Evolutionary conservation across 2,888 invertebrate species (phyloP).

Genomic region (Lucinisca nassula): DNA sequence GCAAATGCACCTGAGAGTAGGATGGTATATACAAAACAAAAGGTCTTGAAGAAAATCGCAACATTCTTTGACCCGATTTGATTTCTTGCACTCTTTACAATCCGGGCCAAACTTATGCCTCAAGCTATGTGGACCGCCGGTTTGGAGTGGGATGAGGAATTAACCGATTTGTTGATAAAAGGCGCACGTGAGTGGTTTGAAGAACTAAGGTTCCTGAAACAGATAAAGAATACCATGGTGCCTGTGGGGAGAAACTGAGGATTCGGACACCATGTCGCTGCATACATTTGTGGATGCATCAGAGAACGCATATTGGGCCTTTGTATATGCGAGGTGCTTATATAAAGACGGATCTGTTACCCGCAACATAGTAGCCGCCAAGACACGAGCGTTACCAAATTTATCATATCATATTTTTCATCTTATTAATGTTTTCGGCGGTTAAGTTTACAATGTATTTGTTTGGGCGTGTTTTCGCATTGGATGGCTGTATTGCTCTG

Average conservation of each 20-base stretch:
- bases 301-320: conserved; percentile 35
- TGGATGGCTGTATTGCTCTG: no score
- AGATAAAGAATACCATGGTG: conserved; percentile 47
- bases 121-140: conserved; percentile 76
- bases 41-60: conserved; percentile 72
- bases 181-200: conserved; percentile 50
- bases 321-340: conserved; percentile 25
- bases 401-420: no score
- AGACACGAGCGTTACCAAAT: conserved; percentile 53
- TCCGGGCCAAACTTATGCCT: conserved; percentile 76
- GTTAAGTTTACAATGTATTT: no score
- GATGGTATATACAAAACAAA: conserved; percentile 71
- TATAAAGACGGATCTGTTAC: neutral
- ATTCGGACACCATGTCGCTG: neutral
- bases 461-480: no score
- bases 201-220: conserved; percentile 43
- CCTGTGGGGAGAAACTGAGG: conserved; percentile 2
- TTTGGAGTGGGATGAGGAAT: conserved; percentile 78
- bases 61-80: conserved; percentile 82
- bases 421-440: no score
- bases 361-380: conserved; percentile 34
- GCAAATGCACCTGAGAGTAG: conserved; percentile 6
- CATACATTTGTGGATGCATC: conserved; percentile 61
- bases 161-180: conserved; percentile 18
- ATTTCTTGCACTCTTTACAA: conserved; percentile 70